Evolutionary conservation across 2,888 invertebrate genomes (phyloP), one percentile per base, ranked within the genome.

Genomic region (Drymonia ruficornis): DNA sequence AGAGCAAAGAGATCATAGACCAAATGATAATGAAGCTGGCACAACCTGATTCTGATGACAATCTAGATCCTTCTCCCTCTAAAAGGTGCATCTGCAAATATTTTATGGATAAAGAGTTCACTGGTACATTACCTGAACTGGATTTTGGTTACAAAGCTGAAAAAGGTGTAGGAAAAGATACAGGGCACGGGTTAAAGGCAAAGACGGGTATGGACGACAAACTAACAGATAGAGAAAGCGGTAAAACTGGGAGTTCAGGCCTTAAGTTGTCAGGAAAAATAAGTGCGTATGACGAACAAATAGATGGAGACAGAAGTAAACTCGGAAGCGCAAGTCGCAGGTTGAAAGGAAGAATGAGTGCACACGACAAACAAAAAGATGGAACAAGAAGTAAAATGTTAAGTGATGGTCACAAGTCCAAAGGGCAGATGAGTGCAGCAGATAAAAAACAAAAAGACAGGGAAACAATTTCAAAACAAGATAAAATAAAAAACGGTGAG

Each of bases 1-100:
- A 74, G 50, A 75, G 64, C 15, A 71, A 75, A 45, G 61, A 65
- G 18, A 64, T 70, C 48, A 58, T 78, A 0, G 67, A 76, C 54
- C 61, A 74, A 44, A 45, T 78, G n/a, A 50, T 80, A 8, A 50
- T 29, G 2, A 72, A 67, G 48, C 55, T 77, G 0, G 54, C 62
- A 46, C 54, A 53, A 19, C 19, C 51, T 9, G 18, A 40, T 16
- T 62, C 59, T 6, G 68, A 61, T 18, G 50, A 59, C 9, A 62
- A 52, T 23, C 44, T 64, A 3, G 55, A 49, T 28, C 49, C 50
- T 7, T 45, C 54, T 12, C 28, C 62, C 0, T 58, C 63, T 12
- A 52, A 16, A 34, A 49, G 49, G 5, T 70, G 67, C 51, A 58
- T 74, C 13, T 74, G 75, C 54, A 78, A 79, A 61, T 61, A 65